These are phyloP conservation scores for Cebus imitator DNA, from an alignment of 2,113 vertebrate species.

Conservation along the genomic window DNA sequence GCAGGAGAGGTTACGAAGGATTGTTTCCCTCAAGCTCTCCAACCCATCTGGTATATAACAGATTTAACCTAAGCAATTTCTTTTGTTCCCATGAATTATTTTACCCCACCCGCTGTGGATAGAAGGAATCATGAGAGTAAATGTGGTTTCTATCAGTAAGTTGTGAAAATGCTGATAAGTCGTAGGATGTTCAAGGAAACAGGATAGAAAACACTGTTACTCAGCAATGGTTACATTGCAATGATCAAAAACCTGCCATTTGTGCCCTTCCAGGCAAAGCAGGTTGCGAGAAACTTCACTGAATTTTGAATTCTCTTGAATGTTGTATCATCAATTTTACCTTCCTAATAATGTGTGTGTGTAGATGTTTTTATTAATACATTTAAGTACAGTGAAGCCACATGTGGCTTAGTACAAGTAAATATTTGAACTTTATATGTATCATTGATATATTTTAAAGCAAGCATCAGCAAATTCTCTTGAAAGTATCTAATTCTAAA, in stretches of 20 bases:
- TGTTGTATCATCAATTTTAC: not conserved
- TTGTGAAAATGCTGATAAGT: not conserved
- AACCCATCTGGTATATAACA: slow-evolving; percentile 15
- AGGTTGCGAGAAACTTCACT: not conserved
- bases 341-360: not conserved
- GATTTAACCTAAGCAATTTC: not conserved
- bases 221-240: not conserved
- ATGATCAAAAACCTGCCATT: not conserved
- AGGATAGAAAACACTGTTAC: not conserved
- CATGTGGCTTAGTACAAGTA: not conserved
- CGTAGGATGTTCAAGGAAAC: not conserved
- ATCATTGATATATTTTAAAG: not conserved
- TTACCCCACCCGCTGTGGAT: not conserved
- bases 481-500: not conserved
- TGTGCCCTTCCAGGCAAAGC: not conserved
- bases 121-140: not conserved
- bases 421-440: not conserved
- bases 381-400: not conserved
- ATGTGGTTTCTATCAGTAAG: not conserved
- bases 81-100: not conserved
- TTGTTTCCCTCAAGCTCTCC: slow-evolving; percentile 8
- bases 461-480: not conserved
- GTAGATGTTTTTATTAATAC: not conserved
- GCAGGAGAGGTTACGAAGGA: not conserved
- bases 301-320: not conserved